phyloP scores from a whole-genome alignment of 1,140 invertebrate genomes.

The Pinna nobilis region DNA sequence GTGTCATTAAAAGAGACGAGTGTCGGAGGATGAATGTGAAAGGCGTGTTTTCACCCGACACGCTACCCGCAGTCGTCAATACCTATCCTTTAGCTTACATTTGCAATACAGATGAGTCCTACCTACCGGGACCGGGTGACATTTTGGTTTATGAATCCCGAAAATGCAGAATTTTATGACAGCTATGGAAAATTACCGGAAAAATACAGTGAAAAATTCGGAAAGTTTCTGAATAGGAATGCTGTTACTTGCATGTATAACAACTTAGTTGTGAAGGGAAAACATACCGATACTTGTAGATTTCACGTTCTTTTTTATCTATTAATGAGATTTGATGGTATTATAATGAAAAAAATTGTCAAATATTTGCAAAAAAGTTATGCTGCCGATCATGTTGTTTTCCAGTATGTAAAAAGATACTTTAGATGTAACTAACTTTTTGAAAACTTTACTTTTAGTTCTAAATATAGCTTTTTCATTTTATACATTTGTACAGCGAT shows the following conservation, averaged over 20 bases:
- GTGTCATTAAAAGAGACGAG: no score
- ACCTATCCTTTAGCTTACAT: neutral
- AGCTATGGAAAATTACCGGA: constrained; percentile 23
- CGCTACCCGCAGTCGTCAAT: constrained; percentile 3
- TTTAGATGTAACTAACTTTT: no score
- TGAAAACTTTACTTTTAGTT: no score
- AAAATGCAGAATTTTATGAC: constrained; percentile 26
- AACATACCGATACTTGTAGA: neutral
- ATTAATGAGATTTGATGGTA: constrained; percentile 19
- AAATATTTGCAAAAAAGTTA: neutral
- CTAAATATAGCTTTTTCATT: neutral
- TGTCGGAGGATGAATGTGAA: neutral
- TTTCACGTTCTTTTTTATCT: constrained; percentile 37
- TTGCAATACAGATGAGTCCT: no score
- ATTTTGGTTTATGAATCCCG: constrained; percentile 3
- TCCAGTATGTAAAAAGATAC: neutral
- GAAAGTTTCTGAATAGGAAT: constrained; percentile 21
- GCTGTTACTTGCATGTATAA: constrained; percentile 15
- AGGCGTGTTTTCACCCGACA: constrained; percentile 17
- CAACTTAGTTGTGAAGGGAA: constrained; percentile 7
- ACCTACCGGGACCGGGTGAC: no score
- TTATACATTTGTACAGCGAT: neutral
- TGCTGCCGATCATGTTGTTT: neutral
- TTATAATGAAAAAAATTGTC: neutral
- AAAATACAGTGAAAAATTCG: neutral